Conservation (phyloP, 2,888 invertebrate genomes). For the Anagyrus pseudococci region DNA sequence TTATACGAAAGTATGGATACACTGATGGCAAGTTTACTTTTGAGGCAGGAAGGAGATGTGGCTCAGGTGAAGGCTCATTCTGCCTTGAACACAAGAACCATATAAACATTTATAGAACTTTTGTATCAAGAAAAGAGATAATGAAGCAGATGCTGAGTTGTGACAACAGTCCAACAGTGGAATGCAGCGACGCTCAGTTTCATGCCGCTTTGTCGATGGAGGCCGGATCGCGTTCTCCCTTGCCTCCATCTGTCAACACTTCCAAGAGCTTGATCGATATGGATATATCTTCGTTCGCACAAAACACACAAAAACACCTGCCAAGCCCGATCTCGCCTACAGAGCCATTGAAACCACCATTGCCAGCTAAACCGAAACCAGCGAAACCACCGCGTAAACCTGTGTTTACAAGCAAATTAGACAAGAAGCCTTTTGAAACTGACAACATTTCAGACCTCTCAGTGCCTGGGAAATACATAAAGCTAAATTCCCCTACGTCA, state of each 20-base stretch:
- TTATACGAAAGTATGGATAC: conserved; percentile 84
- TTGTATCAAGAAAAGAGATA: conserved; percentile 83
- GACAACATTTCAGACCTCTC: conserved; percentile 63
- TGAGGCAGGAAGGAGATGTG: conserved; percentile 87
- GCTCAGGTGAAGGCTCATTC: conserved; percentile 84
- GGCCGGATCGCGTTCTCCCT: conserved; percentile 81
- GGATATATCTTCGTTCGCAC: conserved; percentile 55
- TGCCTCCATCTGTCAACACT: conserved; percentile 72
- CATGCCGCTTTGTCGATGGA: conserved; percentile 79
- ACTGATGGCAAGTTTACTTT: conserved; percentile 86
- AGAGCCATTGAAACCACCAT: conserved; percentile 50
- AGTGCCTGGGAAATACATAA: conserved; percentile 64
- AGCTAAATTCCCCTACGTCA: conserved; percentile 64
- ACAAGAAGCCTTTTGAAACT: conserved; percentile 60
- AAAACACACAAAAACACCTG: conserved; percentile 20
- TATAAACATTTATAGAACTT: conserved; percentile 81
- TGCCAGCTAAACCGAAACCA: conserved; percentile 69
- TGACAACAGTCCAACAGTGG: conserved; percentile 66
- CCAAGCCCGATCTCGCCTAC: conserved; percentile 34
- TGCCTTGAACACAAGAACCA: conserved; percentile 82
- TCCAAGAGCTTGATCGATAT: conserved; percentile 63
- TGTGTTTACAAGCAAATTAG: conserved; percentile 51
- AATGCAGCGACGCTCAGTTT: conserved; percentile 78
- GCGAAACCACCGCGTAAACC: conserved; percentile 70
- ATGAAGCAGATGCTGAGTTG: conserved; percentile 83